Evolutionary conservation across 2,797 vertebrate genomes (phyloP), one percentile per base, ranked within the genome.

Genomic region (Oreonectes daqikongensis): DNA sequence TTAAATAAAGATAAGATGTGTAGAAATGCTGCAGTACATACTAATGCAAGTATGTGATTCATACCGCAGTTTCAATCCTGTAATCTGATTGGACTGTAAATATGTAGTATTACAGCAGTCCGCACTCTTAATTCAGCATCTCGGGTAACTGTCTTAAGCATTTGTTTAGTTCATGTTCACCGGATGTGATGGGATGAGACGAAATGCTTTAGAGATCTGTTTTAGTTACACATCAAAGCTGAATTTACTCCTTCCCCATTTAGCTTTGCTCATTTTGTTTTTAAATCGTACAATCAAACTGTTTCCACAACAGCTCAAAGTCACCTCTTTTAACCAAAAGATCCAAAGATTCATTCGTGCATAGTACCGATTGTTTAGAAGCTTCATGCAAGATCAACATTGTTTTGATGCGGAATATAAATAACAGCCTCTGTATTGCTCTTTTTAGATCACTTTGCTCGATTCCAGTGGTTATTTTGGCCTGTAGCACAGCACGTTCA

Each of bases 191-290:
- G n/a, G 26, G 12, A 76, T 3, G 15, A 38, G 22, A 61, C 22
- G 28, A 28, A 69, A 26, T 26, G 42, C 28, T n/a, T 60, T 61
- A 30, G 65, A 59, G 42, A 76, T 44, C 28, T 11, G 38, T 60
- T 68, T 60, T 52, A 61, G 46, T 77, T 69, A 63, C 52, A 63
- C 57, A 70, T 77, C 32, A 69, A 61, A 69, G 75, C 44, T 42
- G 38, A 46, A 32, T 66, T 57, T 50, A 53, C 28, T 50, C 12
- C 0, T 0, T 69, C 55, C 32, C 57, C 15, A 50, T 77, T 76
- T 63, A 69, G 44, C n/a, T 44, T 50, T 52, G 66, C 69, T 63
- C 61, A 76, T 68, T 59, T 48, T 9, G 26, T 20, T 26, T 11
- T 11, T 0, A 26, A 22, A 26, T 22, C 12, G 24, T 14, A 55